Evolutionary conservation across 1,140 invertebrate species (phyloP), one percentile per base, ranked within the genome.

Genomic region (Drosophila tani): DNA sequence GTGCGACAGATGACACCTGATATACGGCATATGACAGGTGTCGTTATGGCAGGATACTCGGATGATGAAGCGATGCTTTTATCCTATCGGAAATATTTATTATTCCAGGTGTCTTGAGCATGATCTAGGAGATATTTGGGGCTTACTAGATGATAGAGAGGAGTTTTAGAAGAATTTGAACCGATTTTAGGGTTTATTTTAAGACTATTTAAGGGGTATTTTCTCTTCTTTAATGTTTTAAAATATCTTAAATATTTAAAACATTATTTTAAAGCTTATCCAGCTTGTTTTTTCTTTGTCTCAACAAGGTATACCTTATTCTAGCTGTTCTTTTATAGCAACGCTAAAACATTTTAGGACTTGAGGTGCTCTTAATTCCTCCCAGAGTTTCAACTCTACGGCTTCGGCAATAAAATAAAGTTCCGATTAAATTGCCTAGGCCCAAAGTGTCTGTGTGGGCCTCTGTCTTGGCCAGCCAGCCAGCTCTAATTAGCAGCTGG

Each of bases 11-110:
- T 60, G 62, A 56, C 70, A 76, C 59, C 57, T 57, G 71, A 77
- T 69, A 45, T 67, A 49, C 50, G 60, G 41, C 73, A 58, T 75
- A 49, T 62, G 68, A 59, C 70, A 63, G 69, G 69, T 75, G 68
- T 62, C 57, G 69, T 63, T 63, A 32, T 41, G 32, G 35, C n/a
- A 40, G 47, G 49, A 46, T 35, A 50, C 27, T 45, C 2, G 9
- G 12, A 55, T 32, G 49, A 43, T 17, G 29, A 19, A 27, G 58
- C 24, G 19, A 11, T 21, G 40, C 57, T 35, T 66, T 35, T 63
- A 32, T 66, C 57, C 60, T 17, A 35, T 63, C 53, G 53, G 8
- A 24, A 15, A 40, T 56, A 56, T 35, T 24, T 56, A 40, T 24
- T 56, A 41, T 56, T 40, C 15, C 8, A 56, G 53, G 53, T 56